Evolutionary conservation across 2,888 invertebrate genomes (phyloP).

Genomic region (Synanthedon vespiformis): DNA sequence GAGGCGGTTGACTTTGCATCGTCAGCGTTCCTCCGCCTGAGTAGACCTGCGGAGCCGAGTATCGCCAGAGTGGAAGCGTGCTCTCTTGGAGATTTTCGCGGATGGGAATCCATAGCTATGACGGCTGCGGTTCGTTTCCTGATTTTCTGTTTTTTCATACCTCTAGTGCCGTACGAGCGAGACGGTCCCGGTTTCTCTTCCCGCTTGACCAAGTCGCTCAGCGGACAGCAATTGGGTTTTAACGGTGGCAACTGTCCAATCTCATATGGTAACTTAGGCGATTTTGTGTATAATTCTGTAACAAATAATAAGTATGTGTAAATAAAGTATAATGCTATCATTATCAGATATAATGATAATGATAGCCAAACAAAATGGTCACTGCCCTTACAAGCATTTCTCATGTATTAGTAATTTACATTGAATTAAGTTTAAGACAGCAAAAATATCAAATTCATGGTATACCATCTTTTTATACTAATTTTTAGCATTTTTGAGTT

Average conservation of each 20-base stretch:
- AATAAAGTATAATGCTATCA: no score
- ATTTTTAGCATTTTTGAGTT: no score
- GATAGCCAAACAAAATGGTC: no score
- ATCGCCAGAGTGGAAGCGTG: constrained; percentile 90
- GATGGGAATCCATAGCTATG: constrained; percentile 64
- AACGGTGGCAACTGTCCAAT: constrained; percentile 74
- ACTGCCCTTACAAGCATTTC: no score
- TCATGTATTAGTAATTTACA: no score
- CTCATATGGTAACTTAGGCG: constrained; percentile 82
- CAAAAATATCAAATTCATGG: no score
- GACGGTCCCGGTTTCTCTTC: constrained; percentile 52
- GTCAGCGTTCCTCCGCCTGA: constrained; percentile 61
- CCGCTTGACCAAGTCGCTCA: constrained; percentile 55
- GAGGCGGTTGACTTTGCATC: constrained; percentile 60
- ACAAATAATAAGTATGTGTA: constrained; percentile 15
- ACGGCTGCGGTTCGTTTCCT: constrained; percentile 39
- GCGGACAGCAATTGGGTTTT: constrained; percentile 67
- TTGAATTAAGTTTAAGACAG: no score
- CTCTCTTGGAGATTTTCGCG: constrained; percentile 87
- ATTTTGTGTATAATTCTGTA: constrained; percentile 69
- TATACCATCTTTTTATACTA: no score
- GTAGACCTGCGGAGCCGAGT: constrained; percentile 73
- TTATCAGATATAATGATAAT: no score
- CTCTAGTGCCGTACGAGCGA: constrained; percentile 50
- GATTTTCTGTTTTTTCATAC: constrained; percentile 47